Evolutionary conservation across 2,888 invertebrate genomes (phyloP).

Genomic region (Synanthedon andrenaeformis): DNA sequence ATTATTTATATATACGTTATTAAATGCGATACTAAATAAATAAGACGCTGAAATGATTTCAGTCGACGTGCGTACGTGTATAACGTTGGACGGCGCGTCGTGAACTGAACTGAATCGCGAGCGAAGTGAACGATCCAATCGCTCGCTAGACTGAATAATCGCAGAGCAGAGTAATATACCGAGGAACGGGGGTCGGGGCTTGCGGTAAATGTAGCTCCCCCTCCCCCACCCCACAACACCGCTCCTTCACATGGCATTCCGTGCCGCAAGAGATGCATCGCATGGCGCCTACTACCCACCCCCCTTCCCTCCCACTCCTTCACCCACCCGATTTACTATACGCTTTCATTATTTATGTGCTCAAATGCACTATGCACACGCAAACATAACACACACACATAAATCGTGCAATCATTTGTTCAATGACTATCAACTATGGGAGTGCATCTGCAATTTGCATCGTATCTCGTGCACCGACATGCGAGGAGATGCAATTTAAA

Average conservation of each 20-base stretch:
- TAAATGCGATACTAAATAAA: background rate
- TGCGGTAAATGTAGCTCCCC: constrained; percentile 16
- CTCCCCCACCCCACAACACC: constrained; percentile 10
- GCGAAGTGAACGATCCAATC: constrained; percentile 38
- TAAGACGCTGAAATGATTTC: constrained; percentile 13
- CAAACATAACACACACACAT: background rate
- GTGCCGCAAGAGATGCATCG: constrained; percentile 20
- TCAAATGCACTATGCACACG: background rate
- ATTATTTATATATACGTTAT: background rate
- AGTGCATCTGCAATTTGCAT: too few species aligned
- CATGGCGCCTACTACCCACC: constrained; percentile 11
- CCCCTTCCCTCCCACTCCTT: constrained; percentile 15
- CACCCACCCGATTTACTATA: constrained; percentile 12
- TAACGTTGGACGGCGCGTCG: constrained; percentile 44
- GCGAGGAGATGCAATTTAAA: too few species aligned
- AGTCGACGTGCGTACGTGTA: constrained; percentile 35
- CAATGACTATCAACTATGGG: too few species aligned
- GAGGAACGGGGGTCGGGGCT: constrained; percentile 14
- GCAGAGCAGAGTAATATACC: constrained; percentile 28
- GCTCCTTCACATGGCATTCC: constrained; percentile 5
- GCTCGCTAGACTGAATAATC: constrained; percentile 61
- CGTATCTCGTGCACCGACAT: too few species aligned
- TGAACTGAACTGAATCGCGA: constrained; percentile 39
- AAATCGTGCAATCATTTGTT: background rate
- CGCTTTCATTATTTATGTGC: constrained; percentile 1